These are phyloP conservation scores for Isurus oxyrinchus DNA, from an alignment of 2,113 vertebrate genomes.

Conservation along the genomic window DNA sequence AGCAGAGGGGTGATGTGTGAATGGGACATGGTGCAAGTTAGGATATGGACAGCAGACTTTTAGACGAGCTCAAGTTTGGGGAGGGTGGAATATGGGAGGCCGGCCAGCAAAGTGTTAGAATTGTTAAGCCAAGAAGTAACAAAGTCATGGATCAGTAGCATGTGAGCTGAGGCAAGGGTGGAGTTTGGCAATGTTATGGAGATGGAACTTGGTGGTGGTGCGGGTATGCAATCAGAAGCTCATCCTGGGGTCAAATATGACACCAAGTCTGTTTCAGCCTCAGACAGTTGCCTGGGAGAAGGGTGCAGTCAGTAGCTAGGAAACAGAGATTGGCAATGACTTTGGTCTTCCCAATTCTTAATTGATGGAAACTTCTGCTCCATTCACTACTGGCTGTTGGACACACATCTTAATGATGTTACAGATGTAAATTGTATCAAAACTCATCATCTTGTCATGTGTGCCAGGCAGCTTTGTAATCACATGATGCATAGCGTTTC, in stretches of 20 bases:
- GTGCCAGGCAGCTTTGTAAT: not conserved
- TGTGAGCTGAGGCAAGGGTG: not conserved
- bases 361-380: not conserved
- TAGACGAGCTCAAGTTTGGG: not conserved
- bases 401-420: not conserved
- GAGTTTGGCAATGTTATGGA: not conserved
- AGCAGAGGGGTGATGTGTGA: not conserved
- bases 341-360: not conserved
- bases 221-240: not conserved
- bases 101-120: not conserved
- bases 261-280: not conserved
- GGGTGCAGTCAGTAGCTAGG: not conserved
- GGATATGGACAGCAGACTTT: not conserved
- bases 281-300: not conserved
- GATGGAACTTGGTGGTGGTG: not conserved
- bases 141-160: not conserved
- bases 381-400: not conserved
- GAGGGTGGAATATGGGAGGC: not conserved
- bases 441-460: not conserved
- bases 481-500: not conserved
- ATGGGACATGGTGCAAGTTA: not conserved
- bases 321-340: not conserved
- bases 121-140: not conserved
- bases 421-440: not conserved
- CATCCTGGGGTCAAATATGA: not conserved